A percentile compares a stretch with the other conserved stretches of the same genome.
Conservation (phyloP, 2,113 vertebrate genomes). For the Leptodactylus fuscus region DNA sequence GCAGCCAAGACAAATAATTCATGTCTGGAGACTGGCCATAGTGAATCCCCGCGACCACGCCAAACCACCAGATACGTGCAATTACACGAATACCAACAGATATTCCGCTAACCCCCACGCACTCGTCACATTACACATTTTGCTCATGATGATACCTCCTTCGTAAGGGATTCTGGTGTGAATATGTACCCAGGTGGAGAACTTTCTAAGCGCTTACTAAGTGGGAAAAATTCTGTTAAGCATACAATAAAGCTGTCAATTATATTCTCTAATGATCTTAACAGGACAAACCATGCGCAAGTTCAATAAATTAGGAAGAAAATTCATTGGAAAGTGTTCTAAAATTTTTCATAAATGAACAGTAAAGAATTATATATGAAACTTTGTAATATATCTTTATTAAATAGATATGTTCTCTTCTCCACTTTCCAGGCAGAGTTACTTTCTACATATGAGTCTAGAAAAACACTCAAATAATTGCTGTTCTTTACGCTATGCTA, state of each 20-base stretch:
- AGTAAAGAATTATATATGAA: no score
- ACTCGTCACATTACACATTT: no score
- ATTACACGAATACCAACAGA: neutral
- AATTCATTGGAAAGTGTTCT: no score
- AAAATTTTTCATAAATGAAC: no score
- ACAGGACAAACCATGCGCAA: neutral
- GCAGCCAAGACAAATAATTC: conserved; percentile 58
- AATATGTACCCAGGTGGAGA: conserved; percentile 3
- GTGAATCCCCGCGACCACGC: conserved; percentile 23
- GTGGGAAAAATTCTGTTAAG: neutral
- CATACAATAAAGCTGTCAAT: neutral
- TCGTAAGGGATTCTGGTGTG: neutral
- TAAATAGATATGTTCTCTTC: no score
- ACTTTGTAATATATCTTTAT: no score
- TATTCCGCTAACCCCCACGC: no score
- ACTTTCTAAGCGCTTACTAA: neutral
- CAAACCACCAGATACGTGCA: neutral
- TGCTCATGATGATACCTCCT: conserved; percentile 20
- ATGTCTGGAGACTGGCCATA: conserved; percentile 32
- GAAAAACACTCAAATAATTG: no score
- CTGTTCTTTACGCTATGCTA: no score
- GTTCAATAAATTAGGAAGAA: no score
- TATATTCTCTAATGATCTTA: conserved; percentile 22
- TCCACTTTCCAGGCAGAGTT: no score
- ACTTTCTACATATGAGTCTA: no score